A percentile compares a stretch with the other conserved stretches of the same genome.
Conservation (phyloP, 2,113 vertebrate species). For the Sapayoa aenigma region DNA sequence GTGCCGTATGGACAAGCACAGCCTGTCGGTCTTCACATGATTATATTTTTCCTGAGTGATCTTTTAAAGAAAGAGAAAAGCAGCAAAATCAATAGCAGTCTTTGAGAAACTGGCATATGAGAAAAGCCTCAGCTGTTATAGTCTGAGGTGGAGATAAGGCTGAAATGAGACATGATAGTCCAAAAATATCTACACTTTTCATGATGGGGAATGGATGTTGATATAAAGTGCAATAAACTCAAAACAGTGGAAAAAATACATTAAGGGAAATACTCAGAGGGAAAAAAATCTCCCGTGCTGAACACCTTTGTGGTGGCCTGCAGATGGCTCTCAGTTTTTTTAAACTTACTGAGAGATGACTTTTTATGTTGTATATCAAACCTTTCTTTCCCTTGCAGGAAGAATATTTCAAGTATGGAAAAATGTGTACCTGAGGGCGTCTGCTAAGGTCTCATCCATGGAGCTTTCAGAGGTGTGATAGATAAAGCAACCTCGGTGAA, state of each 20-base stretch:
- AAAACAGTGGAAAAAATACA: not conserved
- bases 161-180: not conserved
- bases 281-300: not conserved
- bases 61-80: slow-evolving; percentile 6
- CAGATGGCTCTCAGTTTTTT: slow-evolving; percentile 17
- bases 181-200: not conserved
- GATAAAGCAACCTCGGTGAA: slow-evolving; percentile 18
- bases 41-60: not conserved
- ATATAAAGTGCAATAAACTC: not conserved
- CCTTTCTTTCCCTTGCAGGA: not conserved
- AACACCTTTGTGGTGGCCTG: slow-evolving; percentile 14
- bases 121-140: not conserved
- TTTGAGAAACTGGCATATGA: not conserved
- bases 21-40: not conserved
- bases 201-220: not conserved
- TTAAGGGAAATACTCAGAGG: not conserved
- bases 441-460: slow-evolving; percentile 1
- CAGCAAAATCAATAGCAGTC: not conserved
- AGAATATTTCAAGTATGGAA: not conserved
- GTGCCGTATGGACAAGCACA: not conserved
- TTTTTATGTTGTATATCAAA: not conserved
- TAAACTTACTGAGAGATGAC: not conserved
- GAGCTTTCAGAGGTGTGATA: not conserved
- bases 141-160: not conserved
- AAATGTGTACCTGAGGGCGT: slow-evolving; percentile 3